Conservation (phyloP, 2,888 invertebrate genomes). For the Drosophila rellima region DNA sequence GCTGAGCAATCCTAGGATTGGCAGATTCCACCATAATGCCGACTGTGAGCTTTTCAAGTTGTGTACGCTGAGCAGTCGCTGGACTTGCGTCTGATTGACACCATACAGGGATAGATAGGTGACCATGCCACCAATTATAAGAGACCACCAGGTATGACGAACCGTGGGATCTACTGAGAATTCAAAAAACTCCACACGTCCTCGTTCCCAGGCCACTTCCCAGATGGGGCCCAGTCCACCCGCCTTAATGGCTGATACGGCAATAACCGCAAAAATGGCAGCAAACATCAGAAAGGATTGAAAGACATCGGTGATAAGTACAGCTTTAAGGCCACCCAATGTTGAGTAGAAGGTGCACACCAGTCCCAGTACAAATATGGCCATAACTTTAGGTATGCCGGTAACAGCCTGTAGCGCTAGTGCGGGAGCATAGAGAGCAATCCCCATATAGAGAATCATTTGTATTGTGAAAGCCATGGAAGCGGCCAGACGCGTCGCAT, state of each 20-base stretch:
- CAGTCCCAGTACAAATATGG: conserved; percentile 89
- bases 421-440: conserved; percentile 97
- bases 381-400: conserved; percentile 89
- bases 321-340: conserved; percentile 96
- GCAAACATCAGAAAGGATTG: conserved; percentile 95
- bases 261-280: conserved; percentile 92
- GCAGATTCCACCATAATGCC: conserved; percentile 93
- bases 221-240: conserved; percentile 92
- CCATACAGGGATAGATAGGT: conserved; percentile 94
- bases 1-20: conserved; percentile 91
- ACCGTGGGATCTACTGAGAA: conserved; percentile 92
- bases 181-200: conserved; percentile 90
- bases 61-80: conserved; percentile 90
- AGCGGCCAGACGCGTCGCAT: conserved; percentile 90
- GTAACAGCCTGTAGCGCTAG: conserved; percentile 95
- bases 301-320: conserved; percentile 94
- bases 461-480: conserved; percentile 95
- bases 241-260: conserved; percentile 89
- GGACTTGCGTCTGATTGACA: conserved; percentile 94
- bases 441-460: conserved; percentile 96
- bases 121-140: conserved; percentile 92
- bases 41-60: conserved; percentile 90
- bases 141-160: conserved; percentile 93
- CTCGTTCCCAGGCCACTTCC: conserved; percentile 89
- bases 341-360: conserved; percentile 95